A percentile compares a stretch with the other conserved stretches of the same genome.
Conservation (phyloP, 2,888 invertebrate species). For the Sepiola atlantica region DNA sequence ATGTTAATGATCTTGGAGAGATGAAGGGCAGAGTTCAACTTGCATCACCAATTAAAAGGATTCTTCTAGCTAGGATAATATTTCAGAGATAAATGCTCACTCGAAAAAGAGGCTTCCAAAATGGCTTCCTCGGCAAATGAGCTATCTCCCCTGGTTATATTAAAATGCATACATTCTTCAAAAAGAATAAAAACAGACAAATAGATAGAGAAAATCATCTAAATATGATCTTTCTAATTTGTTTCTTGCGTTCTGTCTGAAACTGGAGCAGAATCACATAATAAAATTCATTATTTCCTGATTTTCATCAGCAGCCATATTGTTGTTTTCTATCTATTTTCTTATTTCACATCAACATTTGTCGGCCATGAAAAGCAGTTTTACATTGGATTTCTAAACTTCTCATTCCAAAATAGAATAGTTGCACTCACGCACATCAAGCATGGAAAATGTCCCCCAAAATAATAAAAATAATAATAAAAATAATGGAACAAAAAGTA, state of each 20-base stretch:
- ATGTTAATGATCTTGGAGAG: slow-evolving; percentile 3
- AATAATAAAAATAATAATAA: too few species aligned
- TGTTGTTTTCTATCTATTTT: not conserved
- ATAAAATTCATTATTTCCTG: not conserved
- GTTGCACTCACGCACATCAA: not conserved
- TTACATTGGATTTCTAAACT: not conserved
- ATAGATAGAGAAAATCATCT: not conserved
- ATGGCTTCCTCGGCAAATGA: not conserved
- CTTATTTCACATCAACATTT: not conserved
- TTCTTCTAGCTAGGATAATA: not conserved
- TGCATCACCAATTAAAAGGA: slow-evolving; percentile 11
- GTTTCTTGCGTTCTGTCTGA: not conserved
- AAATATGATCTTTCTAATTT: slow-evolving; percentile 32
- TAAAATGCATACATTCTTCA: not conserved
- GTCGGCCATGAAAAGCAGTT: not conserved
- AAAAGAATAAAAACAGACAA: not conserved
- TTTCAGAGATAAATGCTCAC: not conserved
- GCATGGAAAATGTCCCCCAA: not conserved
- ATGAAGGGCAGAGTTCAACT: slow-evolving; percentile 20
- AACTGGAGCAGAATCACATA: not conserved
- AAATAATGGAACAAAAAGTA: not conserved
- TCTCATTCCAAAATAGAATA: not conserved
- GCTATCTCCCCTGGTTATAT: not conserved
- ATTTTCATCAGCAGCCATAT: not conserved
- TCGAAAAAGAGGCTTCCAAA: not conserved